Percentiles rank a stretch among this genome's conserved stretches.
These are phyloP conservation scores for Leptonema lineaticorne DNA, from an alignment of 1,140 invertebrate genomes.

Conservation along the genomic window DNA sequence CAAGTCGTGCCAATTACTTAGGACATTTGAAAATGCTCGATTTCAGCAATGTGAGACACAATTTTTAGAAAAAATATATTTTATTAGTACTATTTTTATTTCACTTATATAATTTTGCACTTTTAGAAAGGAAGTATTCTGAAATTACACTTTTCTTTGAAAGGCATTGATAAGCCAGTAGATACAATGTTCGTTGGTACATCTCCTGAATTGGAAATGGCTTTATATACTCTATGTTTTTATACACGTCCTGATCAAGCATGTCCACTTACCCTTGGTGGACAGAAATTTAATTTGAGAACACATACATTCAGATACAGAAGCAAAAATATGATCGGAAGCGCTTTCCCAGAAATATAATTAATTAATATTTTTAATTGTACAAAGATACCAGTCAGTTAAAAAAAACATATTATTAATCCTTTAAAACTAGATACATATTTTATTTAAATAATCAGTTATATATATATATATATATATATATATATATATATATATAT, in stretches of 20 bases:
- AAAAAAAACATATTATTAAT: no score
- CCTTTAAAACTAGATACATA: no score
- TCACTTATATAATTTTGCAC: conserved; percentile 44
- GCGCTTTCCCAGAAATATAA: conserved; percentile 74
- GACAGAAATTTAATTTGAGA: conserved; percentile 68
- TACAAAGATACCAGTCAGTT: no score
- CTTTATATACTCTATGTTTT: conserved; percentile 86
- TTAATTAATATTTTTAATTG: no score
- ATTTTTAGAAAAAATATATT: neutral
- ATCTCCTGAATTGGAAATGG: conserved; percentile 90
- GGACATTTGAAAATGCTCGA: conserved; percentile 75
- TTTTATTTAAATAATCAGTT: no score
- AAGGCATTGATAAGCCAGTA: conserved; percentile 72
- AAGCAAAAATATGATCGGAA: conserved; percentile 75
- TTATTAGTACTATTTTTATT: neutral
- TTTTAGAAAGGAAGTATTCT: conserved; percentile 77
- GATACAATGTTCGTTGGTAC: conserved; percentile 85
- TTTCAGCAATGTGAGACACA: conserved; percentile 66
- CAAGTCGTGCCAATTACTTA: conserved; percentile 69
- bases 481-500: no score
- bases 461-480: no score
- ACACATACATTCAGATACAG: conserved; percentile 72
- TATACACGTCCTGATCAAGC: conserved; percentile 66
- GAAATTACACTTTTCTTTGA: conserved; percentile 75
- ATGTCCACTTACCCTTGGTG: conserved; percentile 71